Evolutionary conservation across 2,888 invertebrate genomes (phyloP).

Genomic region (Blera fallax): DNA sequence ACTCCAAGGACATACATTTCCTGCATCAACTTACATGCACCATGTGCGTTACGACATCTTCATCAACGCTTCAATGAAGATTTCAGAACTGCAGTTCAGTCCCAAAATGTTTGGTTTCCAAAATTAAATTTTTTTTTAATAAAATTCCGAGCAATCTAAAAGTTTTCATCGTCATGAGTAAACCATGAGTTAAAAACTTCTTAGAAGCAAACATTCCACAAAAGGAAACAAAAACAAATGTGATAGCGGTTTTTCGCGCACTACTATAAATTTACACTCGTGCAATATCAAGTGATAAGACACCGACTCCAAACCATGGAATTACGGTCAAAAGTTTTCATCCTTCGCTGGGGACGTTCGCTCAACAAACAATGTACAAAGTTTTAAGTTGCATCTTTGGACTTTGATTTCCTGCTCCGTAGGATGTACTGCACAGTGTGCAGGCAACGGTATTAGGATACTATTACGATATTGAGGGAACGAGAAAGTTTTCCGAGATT

Average conservation of each 20-base stretch:
- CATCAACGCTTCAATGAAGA: too few relatives aligned
- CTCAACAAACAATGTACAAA: slow-evolving; percentile 20
- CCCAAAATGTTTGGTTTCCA: not conserved
- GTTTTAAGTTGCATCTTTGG: slow-evolving; percentile 37
- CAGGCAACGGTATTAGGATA: not conserved
- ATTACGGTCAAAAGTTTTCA: slow-evolving; percentile 33
- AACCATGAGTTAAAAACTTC: not conserved
- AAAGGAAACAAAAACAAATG: not conserved
- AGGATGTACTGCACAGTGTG: not conserved
- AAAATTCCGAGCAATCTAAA: not conserved
- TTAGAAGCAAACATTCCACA: not conserved
- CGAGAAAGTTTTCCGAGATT: slow-evolving; percentile 21
- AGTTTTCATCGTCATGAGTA: not conserved
- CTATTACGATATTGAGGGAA: not conserved
- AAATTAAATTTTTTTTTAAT: not conserved
- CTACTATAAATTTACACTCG: not conserved
- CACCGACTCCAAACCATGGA: slow-evolving; percentile 6
- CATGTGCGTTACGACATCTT: too few relatives aligned
- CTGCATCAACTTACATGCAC: too few relatives aligned
- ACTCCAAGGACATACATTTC: too few relatives aligned
- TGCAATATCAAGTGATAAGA: slow-evolving; percentile 15
- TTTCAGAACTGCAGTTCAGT: not conserved
- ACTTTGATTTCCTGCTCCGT: slow-evolving; percentile 1
- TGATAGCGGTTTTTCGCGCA: slow-evolving; percentile 7
- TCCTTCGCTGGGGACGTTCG: not conserved